Base-by-base conservation (phyloP, 2,888 invertebrate species). In the Cerastis rubricosa region DNA sequence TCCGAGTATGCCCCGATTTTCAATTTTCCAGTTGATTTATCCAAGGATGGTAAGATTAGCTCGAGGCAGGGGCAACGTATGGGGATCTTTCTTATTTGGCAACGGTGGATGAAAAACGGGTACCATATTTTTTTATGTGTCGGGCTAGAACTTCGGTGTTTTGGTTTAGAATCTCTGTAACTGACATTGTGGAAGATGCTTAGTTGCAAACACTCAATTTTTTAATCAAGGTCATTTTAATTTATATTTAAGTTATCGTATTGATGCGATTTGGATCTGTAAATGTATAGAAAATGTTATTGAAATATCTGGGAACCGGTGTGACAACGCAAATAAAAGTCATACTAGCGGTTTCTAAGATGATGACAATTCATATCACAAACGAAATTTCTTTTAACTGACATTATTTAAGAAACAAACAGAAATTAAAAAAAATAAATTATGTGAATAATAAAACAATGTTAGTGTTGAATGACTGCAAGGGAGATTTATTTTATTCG, bases 21-120 rank as follows among this genome's bases (percentile, higher is more conserved):
- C 94, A 95, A 96, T 95, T 96, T 95, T 95, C 94, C 94, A 92
- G 91, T 90, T 95, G 95, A 96, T 95, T 95, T 94, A 94, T 94
- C 92, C 90, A 86, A 90, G 91, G 90, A 92, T 93, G 91, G 92
- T 92, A 90, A 91, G 94, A 94, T 93, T 93, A 92, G 88, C 84
- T 81, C 35, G 66, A 77, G 87, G 80, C 77, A 79, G 87, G 83
- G 84, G 80, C 70, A 78, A 72, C 74, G 74, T 78, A 80, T 87
- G 84, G 77, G 85, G 80, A 85, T 75, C 72, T 82, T 85, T 87
- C 80, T 83, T 76, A 71, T 80, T 85, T 76, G 43, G 76, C 77
- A 71, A 54, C 47, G 45, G 69, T 73, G 59, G 35, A 64, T 71
- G 65, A 71, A 59, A 66, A 78, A 64, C 45, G 43, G 59, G 29